Evolutionary conservation across 2,797 vertebrate species (phyloP).

Genomic region (Anolis apletophallus): DNA sequence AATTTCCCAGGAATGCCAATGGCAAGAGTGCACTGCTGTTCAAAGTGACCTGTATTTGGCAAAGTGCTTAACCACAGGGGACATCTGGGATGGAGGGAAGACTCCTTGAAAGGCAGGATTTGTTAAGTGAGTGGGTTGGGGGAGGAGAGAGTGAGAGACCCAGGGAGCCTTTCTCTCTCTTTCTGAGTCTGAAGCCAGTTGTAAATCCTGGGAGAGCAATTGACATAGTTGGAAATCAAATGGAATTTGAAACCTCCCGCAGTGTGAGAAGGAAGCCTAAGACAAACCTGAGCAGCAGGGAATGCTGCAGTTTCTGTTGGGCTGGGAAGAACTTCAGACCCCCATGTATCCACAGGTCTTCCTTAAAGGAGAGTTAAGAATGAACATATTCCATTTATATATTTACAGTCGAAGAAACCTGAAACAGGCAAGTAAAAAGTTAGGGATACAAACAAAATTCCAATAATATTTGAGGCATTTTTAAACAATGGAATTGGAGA

Average conservation of each 20-base stretch:
- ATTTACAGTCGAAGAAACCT: not conserved
- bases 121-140: conserved; percentile 31
- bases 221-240: conserved; percentile 26
- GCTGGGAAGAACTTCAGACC: rapidly evolving
- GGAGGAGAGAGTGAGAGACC: not conserved
- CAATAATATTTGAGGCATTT: not conserved
- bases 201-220: conserved; percentile 25
- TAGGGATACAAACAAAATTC: not conserved
- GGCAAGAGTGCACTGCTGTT: conserved; percentile 15
- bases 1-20: conserved; percentile 39
- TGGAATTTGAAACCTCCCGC: not conserved
- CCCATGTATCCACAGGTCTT: conserved; percentile 30
- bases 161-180: not conserved
- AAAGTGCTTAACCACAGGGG: not conserved
- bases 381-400: not conserved
- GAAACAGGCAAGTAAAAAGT: not conserved
- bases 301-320: not conserved
- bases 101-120: conserved; percentile 29
- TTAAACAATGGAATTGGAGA: not conserved
- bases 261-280: not conserved
- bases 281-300: not conserved
- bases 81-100: conserved; percentile 34
- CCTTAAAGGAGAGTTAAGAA: not conserved
- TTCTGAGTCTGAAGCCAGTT: not conserved
- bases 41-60: not conserved